Base-by-base conservation (phyloP, 2,888 invertebrate genomes). In the Stenoptilia bipunctidactyla region DNA sequence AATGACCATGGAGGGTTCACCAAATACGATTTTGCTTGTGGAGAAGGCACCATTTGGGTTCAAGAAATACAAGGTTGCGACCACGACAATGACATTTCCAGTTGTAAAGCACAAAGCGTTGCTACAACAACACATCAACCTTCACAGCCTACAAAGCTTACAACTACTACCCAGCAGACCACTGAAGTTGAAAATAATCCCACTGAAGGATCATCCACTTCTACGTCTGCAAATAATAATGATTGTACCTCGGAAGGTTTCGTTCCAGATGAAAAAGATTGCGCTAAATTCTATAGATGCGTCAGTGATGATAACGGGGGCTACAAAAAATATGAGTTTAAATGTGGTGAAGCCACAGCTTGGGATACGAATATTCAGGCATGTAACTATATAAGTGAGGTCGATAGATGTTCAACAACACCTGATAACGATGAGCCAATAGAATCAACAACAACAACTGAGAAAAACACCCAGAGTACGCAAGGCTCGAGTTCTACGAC, bases 31-130 rank as follows among this genome's bases (percentile, higher is more conserved):
- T 90, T 89, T 52, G 66, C 75, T 39, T 91, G 91, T 52, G 87
- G 87, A 0, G 84, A 86, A 42, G 90, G 89, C 27, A 91, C 91
- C 1, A 86, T 86, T n/a, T 91, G 90, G 90, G 89, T 90, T 53
- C 85, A 87, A 54, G 76, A 80, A n/a, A 69, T 86, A 39, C 83
- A 86, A 53, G 85, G 87, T 1, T 91, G 82, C 51, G 67, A 77
- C 51, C 66, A 71, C 49, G 67, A 70, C 40, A 63, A 59, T 39
- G 65, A 48, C 42, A 47, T 58, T 27, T 48, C 42, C 36, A 58
- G 44, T 44, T 66, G 71, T 34, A 62, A 51, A 15, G 45, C 50
- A 42, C 60, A 65, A 48, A 12, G 10, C 9, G 3, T n/a, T 30
- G n/a, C 9, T 3, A 30, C 30, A 2, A 30, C 30, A 15, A 45